Percentiles rank a stretch among this genome's conserved stretches.
Conservation (phyloP, 2,113 vertebrate species). For the Stercorarius parasiticus region DNA sequence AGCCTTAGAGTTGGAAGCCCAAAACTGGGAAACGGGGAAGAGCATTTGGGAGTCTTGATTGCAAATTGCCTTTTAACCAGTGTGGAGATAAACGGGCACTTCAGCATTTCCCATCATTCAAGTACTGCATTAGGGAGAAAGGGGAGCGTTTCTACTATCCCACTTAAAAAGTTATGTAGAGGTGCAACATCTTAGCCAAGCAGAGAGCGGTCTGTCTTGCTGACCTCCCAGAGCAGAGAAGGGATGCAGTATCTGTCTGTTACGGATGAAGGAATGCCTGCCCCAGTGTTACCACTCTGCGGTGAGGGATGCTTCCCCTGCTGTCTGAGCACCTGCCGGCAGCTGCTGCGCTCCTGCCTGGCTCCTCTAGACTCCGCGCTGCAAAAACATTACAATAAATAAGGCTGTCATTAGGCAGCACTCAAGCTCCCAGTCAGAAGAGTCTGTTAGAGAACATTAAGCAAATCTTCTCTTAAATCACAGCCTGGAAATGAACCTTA, state of each 20-base stretch:
- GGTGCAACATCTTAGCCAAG: not conserved
- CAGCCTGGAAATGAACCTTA: conserved; percentile 71
- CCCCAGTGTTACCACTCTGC: not conserved
- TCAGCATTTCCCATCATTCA: not conserved
- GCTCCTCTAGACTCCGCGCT: not conserved
- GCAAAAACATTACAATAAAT: conserved; percentile 55
- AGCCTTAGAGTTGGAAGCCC: not conserved
- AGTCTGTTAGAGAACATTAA: conserved; percentile 73
- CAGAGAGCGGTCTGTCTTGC: not conserved
- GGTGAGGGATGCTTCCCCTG: not conserved
- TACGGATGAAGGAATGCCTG: not conserved
- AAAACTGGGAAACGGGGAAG: not conserved
- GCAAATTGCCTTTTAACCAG: not conserved
- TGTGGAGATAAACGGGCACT: not conserved
- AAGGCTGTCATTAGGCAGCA: conserved; percentile 67
- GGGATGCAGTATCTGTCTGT: not conserved
- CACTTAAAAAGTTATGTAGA: fast-evolving
- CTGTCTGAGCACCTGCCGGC: conserved; percentile 19
- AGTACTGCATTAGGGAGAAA: not conserved
- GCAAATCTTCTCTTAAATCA: conserved; percentile 70
- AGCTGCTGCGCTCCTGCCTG: not conserved
- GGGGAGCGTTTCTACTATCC: fast-evolving
- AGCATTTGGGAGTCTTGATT: not conserved
- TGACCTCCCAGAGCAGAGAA: not conserved
- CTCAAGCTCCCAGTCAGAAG: conserved; percentile 66